Percentiles rank a stretch among this genome's conserved stretches.
Evolutionary conservation across 2,888 invertebrate genomes (phyloP).

Genomic region (Hyposoter dolosus): DNA sequence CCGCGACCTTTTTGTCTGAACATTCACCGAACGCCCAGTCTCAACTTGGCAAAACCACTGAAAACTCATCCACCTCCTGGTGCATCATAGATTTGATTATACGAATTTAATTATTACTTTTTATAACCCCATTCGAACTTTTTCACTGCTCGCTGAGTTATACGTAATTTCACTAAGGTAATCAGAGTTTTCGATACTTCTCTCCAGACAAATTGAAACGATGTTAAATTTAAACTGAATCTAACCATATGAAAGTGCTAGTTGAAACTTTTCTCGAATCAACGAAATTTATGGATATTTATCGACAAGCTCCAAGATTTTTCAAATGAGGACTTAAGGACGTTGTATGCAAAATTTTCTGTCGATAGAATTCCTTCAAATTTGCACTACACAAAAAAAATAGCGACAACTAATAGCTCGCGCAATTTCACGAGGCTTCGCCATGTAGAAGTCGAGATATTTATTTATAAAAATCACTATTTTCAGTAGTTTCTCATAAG

Average conservation of each 20-base stretch:
- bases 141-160: not conserved
- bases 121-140: conserved; percentile 4
- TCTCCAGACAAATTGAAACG: not conserved
- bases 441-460: no score
- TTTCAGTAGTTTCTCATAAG: no score
- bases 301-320: not conserved
- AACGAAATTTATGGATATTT: not conserved
- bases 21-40: conserved; percentile 24
- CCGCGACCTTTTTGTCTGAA: conserved; percentile 21
- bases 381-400: no score
- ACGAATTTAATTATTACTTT: conserved; percentile 17
- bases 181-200: conserved; percentile 7
- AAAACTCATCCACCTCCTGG: conserved; percentile 22
- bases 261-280: not conserved
- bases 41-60: conserved; percentile 27
- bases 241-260: not conserved
- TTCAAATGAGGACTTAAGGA: no score
- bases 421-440: no score
- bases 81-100: conserved; percentile 23
- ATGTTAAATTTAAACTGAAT: not conserved
- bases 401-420: no score
- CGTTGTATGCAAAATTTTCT: no score
- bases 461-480: no score
- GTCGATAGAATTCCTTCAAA: no score
- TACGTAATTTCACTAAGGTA: not conserved